Percentiles rank a stretch among this genome's conserved stretches.
phyloP scores from a whole-genome alignment of 2,888 invertebrate genomes.

The Molanna angustata region DNA sequence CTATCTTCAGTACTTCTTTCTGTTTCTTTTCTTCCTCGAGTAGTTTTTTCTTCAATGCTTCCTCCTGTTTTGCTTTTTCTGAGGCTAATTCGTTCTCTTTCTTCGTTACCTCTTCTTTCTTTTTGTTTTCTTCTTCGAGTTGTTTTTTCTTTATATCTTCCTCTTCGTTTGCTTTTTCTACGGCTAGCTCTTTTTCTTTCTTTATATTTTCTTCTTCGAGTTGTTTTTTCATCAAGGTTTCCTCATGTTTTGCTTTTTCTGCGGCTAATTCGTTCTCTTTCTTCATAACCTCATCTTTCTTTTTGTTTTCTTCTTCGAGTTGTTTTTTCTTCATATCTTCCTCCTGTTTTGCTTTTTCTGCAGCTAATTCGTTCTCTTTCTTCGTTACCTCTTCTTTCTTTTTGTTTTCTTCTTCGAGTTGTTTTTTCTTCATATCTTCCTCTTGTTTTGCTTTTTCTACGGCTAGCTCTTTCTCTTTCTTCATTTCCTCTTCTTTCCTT shows the following conservation, averaged over 20 bases:
- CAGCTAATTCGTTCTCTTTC: constrained; percentile 26
- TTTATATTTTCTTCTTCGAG: constrained; percentile 24
- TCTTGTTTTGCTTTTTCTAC: constrained; percentile 21
- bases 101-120: constrained; percentile 13
- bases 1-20: constrained; percentile 12
- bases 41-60: constrained; percentile 21
- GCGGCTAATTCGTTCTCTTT: too few species aligned
- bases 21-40: constrained; percentile 12
- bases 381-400: constrained; percentile 3
- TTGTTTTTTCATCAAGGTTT: constrained; percentile 27
- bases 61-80: background rate
- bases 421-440: background rate
- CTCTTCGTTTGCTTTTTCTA: constrained; percentile 34
- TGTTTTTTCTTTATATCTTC: constrained; percentile 15
- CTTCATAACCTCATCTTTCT: background rate
- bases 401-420: background rate
- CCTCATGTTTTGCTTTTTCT: constrained; percentile 8
- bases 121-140: constrained; percentile 15
- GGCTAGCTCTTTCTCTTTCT: constrained; percentile 12
- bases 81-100: constrained; percentile 14
- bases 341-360: constrained; percentile 28
- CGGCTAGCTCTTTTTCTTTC: constrained; percentile 31
- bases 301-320: constrained; percentile 19
- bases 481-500: background rate
- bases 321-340: constrained; percentile 22